Evolutionary conservation across 2,888 invertebrate species (phyloP), one percentile per base, ranked within the genome.

Genomic region (Macaria notata): DNA sequence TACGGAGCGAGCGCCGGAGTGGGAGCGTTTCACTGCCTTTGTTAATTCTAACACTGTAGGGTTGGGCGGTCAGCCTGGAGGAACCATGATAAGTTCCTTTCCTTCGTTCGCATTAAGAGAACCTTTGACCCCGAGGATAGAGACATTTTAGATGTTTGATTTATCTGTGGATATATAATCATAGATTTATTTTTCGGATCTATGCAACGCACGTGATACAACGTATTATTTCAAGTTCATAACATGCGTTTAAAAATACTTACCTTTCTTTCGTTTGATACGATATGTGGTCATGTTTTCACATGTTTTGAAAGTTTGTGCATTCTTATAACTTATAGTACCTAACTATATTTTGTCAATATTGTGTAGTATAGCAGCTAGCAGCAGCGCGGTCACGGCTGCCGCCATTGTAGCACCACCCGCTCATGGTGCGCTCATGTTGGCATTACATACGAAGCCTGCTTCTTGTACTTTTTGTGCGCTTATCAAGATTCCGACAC

Each of bases 21-120:
- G 83, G 79, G 79, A 78, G 72, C 76, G 78, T 80, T 83, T 84
- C 85, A 78, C 79, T 77, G 79, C 78, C 80, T 81, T 79, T 55
- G 59, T 59, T n/a, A 36, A 81, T 79, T 52, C 51, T 49, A 46
- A 49, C 49, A 4, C n/a, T 7, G 19, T 58, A 44, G 58, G 49
- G 58, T 50, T 58, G 39, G 19, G 54, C 46, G 19, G 49, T 7
- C 31, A 3, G 36, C 9, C 8, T 3, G 31, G 0, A 5, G 38
- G 47, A 54, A n/a, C 47, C 48, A 6, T 31, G 2, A 6, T 36
- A 36, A 6, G 33, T 36, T 7, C 7, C 19, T 19, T 19, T 19
- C 19, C 19, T 1, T 19, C n/a, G n/a, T n/a, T n/a, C n/a, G n/a
- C n/a, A n/a, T n/a, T n/a, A n/a, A n/a, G n/a, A n/a, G n/a, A n/a